Evolutionary conservation across 2,888 invertebrate genomes (phyloP).

Genomic region (Nephrotoma guestfalica): DNA sequence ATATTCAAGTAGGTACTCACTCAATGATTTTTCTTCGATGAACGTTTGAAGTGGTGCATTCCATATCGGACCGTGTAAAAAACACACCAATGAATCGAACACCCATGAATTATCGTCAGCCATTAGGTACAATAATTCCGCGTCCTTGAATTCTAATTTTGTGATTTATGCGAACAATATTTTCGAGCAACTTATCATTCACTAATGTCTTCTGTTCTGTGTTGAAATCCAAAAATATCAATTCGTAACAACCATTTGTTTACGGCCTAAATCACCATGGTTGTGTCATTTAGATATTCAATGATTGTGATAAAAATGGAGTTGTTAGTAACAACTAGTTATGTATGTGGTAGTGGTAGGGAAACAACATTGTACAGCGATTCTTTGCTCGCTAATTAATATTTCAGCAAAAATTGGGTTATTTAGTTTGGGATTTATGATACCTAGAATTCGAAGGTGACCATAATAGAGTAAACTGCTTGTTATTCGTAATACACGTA

Average conservation of each 20-base stretch:
- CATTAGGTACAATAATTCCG: slow-evolving; percentile 18
- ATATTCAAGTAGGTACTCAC: slow-evolving; percentile 38
- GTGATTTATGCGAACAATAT: not conserved
- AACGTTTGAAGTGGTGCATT: slow-evolving; percentile 81
- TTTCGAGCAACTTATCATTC: not conserved
- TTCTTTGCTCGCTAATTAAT: not conserved
- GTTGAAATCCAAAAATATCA: not conserved
- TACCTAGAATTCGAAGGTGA: too few relatives aligned
- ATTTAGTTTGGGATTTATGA: not conserved
- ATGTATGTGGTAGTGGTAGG: too few relatives aligned
- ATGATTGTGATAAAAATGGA: not conserved
- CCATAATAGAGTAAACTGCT: too few relatives aligned
- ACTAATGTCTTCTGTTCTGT: not conserved
- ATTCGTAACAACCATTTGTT: not conserved
- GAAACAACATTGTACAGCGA: not conserved
- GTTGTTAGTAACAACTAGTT: too few relatives aligned
- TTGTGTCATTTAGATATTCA: not conserved
- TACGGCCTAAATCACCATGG: not conserved
- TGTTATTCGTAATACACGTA: too few relatives aligned
- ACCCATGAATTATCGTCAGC: slow-evolving; percentile 69
- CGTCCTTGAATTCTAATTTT: not conserved
- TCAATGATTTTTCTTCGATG: slow-evolving; percentile 82
- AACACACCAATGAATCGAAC: slow-evolving; percentile 81
- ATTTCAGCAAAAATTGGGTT: not conserved
- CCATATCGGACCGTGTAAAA: slow-evolving; percentile 85